Conservation (phyloP, 2,113 vertebrate species). For the Semnornis frantzii region DNA sequence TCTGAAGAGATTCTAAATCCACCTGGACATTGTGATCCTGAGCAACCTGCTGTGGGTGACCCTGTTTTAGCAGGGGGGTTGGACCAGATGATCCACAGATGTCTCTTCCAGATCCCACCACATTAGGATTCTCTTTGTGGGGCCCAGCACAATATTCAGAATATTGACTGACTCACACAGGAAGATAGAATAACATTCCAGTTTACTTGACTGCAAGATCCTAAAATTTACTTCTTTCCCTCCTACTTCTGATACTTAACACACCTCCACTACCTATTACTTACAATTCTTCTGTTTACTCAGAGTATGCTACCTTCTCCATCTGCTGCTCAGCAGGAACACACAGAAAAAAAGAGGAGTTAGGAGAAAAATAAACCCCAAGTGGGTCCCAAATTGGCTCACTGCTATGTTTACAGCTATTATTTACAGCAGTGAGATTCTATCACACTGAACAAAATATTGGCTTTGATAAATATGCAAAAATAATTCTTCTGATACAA, state of each 20-base stretch:
- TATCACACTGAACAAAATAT: not conserved
- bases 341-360: not conserved
- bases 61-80: no score
- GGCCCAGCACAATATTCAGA: not conserved
- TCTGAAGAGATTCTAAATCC: no score
- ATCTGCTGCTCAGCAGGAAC: slow-evolving; percentile 51
- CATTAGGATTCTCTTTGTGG: not conserved
- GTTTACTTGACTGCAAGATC: not conserved
- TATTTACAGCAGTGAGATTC: not conserved
- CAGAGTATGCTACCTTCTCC: slow-evolving; percentile 10
- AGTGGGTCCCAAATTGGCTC: not conserved
- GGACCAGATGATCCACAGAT: no score
- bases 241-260: not conserved
- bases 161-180: not conserved
- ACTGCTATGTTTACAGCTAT: not conserved
- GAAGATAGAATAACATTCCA: not conserved
- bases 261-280: not conserved
- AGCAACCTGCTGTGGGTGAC: no score
- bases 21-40: no score
- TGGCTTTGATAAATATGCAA: not conserved
- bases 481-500: not conserved
- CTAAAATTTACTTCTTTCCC: not conserved
- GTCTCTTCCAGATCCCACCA: no score
- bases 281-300: not conserved
- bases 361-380: not conserved